Base-by-base conservation (phyloP, 2,797 vertebrate species). In the Dryobates pubescens region DNA sequence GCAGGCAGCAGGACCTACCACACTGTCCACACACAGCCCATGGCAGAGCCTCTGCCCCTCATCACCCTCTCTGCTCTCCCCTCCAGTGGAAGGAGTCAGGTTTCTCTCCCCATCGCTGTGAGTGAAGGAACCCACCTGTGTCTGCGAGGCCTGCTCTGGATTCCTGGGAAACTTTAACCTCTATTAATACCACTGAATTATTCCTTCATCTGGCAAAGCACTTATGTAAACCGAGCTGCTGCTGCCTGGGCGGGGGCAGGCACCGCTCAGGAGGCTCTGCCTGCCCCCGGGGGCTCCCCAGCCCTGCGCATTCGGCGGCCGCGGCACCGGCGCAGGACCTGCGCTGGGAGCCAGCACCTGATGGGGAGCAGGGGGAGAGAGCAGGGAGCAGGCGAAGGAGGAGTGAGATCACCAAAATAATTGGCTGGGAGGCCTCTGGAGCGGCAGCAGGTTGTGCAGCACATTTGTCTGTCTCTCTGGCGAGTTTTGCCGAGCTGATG, bases 101-200 rank as follows among this genome's bases (percentile, higher is more conserved):
- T 98, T 97, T 97, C 98, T 90, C 95, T 97, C 97, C 94, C 97
- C 96, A 93, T 96, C 98, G 97, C 98, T 97, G 98, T 85, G 97
- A 98, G 98, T 98, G 98, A 99, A 98, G 98, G 97, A 98, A 98
- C 98, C 98, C 98, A 99, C 98, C 98, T 99, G 98, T 97, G 98
- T 97, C 97, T 97, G 97, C 96, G 92, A 91, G 97, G 97, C 95
- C 96, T 94, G 96, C 23, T 94, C 97, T 96, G 96, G 97, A 97
- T 98, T 98, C 97, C 98, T 98, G 98, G 98, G 98, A 98, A 98
- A 98, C 98, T 98, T 98, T 98, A 98, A 98, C 97, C 98, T 98
- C 98, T 98, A 98, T 99, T 98, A 99, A 99, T 98, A 98, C 98
- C 98, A 95, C 97, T 97, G 98, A 98, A 98, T 98, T 98, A 98